Evolutionary conservation across 2,888 invertebrate species (phyloP).

Genomic region (Drosophila acutilabella): DNA sequence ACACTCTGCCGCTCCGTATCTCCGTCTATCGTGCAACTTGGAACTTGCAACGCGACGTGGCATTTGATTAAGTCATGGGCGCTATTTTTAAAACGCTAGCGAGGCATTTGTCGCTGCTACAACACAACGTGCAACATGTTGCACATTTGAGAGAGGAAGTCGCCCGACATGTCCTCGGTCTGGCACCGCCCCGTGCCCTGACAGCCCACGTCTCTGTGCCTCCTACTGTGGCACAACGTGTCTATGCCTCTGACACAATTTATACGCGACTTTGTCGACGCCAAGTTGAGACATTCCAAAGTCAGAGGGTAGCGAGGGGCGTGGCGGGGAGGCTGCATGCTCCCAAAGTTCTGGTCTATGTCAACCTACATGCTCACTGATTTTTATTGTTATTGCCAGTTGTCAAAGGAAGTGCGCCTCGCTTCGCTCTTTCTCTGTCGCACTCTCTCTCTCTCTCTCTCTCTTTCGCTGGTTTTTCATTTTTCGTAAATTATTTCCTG

Average conservation of each 20-base stretch:
- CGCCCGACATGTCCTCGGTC: conserved; percentile 28
- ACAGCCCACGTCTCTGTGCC: conserved; percentile 21
- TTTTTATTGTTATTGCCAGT: conserved; percentile 80
- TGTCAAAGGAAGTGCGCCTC: conserved; percentile 73
- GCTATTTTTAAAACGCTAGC: conserved; percentile 72
- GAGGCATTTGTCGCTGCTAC: conserved; percentile 62
- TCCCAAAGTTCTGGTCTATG: conserved; percentile 45
- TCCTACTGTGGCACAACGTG: conserved; percentile 50
- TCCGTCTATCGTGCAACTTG: not conserved
- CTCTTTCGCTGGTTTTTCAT: conserved; percentile 21
- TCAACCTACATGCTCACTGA: conserved; percentile 74
- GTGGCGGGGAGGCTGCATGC: conserved; percentile 10
- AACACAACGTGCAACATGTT: conserved; percentile 70
- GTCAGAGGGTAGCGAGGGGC: not conserved
- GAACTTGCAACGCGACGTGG: conserved; percentile 31
- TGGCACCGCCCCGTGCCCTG: not conserved
- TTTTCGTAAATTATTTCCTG: conserved; percentile 73
- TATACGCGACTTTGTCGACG: conserved; percentile 60
- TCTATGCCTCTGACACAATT: conserved; percentile 70
- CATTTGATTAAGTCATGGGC: conserved; percentile 77
- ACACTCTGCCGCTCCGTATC: too few species aligned
- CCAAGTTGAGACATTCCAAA: conserved; percentile 68
- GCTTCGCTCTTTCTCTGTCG: not conserved
- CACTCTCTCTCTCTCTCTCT: not conserved
- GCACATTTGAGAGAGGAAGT: conserved; percentile 68